Percentiles rank a stretch among this genome's conserved stretches.
Conservation (phyloP, 2,113 vertebrate species). For the Mus pahari region DNA sequence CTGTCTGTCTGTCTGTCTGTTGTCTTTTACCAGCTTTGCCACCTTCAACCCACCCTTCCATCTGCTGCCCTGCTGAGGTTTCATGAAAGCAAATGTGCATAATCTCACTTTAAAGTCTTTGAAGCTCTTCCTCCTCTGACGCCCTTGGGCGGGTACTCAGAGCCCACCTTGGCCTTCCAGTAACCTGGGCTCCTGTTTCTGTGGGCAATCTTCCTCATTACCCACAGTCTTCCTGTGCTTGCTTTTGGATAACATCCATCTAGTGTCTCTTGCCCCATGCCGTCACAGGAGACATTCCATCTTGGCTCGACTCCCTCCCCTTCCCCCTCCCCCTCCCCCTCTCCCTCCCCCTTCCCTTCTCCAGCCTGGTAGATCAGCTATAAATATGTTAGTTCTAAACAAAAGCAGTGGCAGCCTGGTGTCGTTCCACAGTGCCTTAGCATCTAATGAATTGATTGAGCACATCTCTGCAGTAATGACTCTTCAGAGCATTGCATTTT, state of each 20-base stretch:
- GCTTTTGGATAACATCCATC: not conserved
- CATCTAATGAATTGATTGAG: slow-evolving; percentile 10
- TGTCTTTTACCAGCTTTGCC: not conserved
- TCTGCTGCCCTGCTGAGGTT: not conserved
- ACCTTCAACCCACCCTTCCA: not conserved
- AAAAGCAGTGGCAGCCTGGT: not conserved
- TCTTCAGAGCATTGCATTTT: not conserved
- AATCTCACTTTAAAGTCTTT: not conserved
- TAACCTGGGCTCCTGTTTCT: not conserved
- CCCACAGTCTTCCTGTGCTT: not conserved
- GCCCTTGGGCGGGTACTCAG: not conserved
- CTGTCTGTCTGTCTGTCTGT: not conserved
- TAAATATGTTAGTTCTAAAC: slow-evolving; percentile 34
- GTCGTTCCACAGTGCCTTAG: not conserved
- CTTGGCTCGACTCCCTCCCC: not conserved
- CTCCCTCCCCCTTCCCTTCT: too few relatives aligned
- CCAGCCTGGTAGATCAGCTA: not conserved
- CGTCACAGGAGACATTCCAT: not conserved
- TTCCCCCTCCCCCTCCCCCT: not conserved
- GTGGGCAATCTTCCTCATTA: not conserved
- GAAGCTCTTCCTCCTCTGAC: not conserved
- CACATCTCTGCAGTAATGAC: not conserved
- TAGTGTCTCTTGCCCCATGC: not conserved
- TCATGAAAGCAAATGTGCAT: not conserved
- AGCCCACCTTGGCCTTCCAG: not conserved